Evolutionary conservation across 2,113 vertebrate species (phyloP).

Genomic region (Saguinus imperator): DNA sequence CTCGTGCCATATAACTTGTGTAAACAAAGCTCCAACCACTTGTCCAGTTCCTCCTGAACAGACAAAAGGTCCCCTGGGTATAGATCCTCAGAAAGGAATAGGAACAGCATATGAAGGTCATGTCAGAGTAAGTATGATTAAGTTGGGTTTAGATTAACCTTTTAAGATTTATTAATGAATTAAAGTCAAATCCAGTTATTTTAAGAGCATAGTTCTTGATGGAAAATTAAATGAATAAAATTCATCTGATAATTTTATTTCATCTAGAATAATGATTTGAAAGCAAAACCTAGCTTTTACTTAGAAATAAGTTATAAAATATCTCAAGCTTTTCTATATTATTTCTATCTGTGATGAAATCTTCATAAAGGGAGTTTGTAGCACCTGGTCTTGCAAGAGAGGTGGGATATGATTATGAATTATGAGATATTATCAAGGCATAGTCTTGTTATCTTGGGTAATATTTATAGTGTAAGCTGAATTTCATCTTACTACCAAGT

Average conservation of each 20-base stretch:
- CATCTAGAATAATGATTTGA: conserved; percentile 18
- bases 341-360: neutral
- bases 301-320: conserved; percentile 42
- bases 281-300: neutral
- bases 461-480: neutral
- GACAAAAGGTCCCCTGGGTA: conserved; percentile 96
- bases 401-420: neutral
- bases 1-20: conserved; percentile 98
- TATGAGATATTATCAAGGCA: neutral
- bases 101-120: conserved; percentile 97
- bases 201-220: neutral
- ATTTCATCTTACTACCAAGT: neutral
- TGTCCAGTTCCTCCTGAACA: conserved; percentile 97
- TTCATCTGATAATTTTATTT: conserved; percentile 32
- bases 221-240: neutral
- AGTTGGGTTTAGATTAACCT: neutral
- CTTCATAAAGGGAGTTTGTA: neutral
- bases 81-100: conserved; percentile 96
- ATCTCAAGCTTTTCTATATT: neutral
- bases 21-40: conserved; percentile 96
- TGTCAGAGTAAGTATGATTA: conserved; percentile 90
- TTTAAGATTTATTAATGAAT: neutral
- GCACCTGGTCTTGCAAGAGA: neutral
- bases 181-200: neutral
- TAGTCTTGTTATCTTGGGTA: neutral